Base-by-base conservation (phyloP, 2,113 vertebrate genomes). In the Tympanuchus pallidicinctus region DNA sequence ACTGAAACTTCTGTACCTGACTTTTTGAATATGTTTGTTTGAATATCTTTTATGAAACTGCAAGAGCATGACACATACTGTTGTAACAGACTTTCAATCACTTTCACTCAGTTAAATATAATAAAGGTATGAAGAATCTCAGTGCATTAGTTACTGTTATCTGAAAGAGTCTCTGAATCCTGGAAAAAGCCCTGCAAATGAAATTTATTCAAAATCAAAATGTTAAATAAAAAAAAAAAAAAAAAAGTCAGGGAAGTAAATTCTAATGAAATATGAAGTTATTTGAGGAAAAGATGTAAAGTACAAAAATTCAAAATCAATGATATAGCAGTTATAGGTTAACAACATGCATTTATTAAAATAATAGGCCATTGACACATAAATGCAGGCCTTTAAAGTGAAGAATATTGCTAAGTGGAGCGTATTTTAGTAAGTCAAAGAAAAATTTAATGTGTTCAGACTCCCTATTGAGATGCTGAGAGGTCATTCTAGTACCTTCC, bases 391-490 rank as follows among this genome's bases (percentile, higher is more conserved):
- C 36, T 22, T 59, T 77, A 13, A 15, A 88, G 75, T 61, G 13
- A 71, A 76, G 16, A 47, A 52, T 54, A 72, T 80, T 67, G 32
- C 11, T 52, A 42, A 72, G 54, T 6, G 42, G 18, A 86, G 45
- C 13, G 52, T 13, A 25, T 76, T 63, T 71, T 48, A 76, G 32
- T 10, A 80, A 72, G 11, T 66, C 2, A 1, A 60, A 36, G 28
- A 30, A 20, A 19, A 3, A 1, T 3, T 54, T 18, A 54, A 48
- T 48, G 20, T 25, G 4, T 10, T 42, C 43, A 45, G 22, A 11
- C 14, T 6, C 54, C 34, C 30, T 43, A 13, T 0, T 1, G 12
- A 1, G 1, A 50, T 34, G 16, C 8, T 50, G 52, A 48, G 13
- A 43, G 5, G 6, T 22, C 5, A 5, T 6, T 79, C 40, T 0